phyloP scores from a whole-genome alignment of 2,888 invertebrate species.

The Oscheius sp. region DNA sequence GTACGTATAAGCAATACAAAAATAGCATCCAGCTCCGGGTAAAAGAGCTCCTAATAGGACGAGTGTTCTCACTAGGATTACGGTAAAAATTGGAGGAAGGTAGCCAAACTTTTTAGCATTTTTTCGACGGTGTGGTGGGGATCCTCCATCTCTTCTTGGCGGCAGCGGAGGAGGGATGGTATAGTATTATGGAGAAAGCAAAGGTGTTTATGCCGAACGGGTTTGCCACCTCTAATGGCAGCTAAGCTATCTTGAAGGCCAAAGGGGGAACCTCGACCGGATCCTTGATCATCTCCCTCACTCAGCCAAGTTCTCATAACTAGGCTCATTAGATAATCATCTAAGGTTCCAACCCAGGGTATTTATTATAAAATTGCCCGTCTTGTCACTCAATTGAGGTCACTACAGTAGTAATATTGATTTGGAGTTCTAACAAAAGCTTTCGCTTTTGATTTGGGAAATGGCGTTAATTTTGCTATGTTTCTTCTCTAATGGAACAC shows the following conservation, averaged over 20 bases:
- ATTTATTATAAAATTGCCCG: not conserved
- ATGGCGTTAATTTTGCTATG: too few species aligned
- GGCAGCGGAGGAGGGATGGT: not conserved
- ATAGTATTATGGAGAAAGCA: not conserved
- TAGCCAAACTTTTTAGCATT: constrained; percentile 1
- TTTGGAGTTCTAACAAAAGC: too few species aligned
- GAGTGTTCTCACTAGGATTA: constrained; percentile 42
- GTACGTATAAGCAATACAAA: constrained; percentile 62
- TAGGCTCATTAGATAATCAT: not conserved
- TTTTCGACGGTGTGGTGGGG: constrained; percentile 4
- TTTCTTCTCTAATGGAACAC: too few species aligned
- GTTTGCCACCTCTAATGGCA: constrained; percentile 17
- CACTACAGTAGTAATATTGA: too few species aligned
- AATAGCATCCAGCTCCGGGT: constrained; percentile 66
- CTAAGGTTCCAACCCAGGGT: not conserved
- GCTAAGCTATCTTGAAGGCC: constrained; percentile 19
- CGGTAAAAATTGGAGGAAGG: not conserved
- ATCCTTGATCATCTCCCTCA: not conserved
- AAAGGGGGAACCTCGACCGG: constrained; percentile 5
- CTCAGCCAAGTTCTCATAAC: too few species aligned
- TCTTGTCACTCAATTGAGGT: too few species aligned
- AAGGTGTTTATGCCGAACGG: constrained; percentile 20
- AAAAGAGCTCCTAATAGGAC: constrained; percentile 59
- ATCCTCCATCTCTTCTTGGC: not conserved
- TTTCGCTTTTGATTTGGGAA: too few species aligned